Evolutionary conservation across 92 coral and sea anemone species (phyloP).

Genomic region (Isaurus tuberculatus): DNA sequence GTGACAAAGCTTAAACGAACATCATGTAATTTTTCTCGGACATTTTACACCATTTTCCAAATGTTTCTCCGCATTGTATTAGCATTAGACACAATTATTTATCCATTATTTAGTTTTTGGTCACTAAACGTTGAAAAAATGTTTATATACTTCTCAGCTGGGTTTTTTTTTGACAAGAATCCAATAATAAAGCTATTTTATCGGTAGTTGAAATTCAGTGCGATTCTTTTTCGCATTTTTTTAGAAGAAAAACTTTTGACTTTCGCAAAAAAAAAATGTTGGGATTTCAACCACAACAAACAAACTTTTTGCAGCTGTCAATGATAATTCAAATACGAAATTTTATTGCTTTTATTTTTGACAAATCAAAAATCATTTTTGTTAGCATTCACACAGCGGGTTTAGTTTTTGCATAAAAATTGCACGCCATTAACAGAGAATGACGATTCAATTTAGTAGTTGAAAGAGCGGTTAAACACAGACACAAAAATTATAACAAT

Average conservation of each 20-base stretch:
- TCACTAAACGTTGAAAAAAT: neutral
- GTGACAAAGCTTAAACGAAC: neutral
- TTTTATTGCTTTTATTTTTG: neutral
- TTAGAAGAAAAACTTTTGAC: neutral
- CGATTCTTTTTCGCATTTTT: neutral
- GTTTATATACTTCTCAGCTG: conserved; percentile 31
- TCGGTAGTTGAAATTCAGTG: conserved; percentile 13
- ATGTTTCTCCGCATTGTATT: neutral
- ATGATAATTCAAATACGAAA: neutral
- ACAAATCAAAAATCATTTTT: neutral
- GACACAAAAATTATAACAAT: neutral
- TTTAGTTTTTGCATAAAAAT: neutral
- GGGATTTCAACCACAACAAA: neutral
- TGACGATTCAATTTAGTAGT: neutral
- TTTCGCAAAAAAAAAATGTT: too few species aligned
- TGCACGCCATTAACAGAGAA: neutral
- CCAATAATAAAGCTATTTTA: conserved; percentile 18
- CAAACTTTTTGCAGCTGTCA: neutral
- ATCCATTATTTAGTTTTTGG: conserved; percentile 15
- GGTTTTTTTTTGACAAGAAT: conserved; percentile 1
- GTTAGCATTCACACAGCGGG: conserved; percentile 16
- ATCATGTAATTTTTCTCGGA: neutral
- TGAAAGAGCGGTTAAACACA: neutral
- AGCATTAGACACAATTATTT: neutral
- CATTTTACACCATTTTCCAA: neutral